Evolutionary conservation across 2,888 invertebrate genomes (phyloP).

Genomic region (Acanthosoma haemorrhoidale): DNA sequence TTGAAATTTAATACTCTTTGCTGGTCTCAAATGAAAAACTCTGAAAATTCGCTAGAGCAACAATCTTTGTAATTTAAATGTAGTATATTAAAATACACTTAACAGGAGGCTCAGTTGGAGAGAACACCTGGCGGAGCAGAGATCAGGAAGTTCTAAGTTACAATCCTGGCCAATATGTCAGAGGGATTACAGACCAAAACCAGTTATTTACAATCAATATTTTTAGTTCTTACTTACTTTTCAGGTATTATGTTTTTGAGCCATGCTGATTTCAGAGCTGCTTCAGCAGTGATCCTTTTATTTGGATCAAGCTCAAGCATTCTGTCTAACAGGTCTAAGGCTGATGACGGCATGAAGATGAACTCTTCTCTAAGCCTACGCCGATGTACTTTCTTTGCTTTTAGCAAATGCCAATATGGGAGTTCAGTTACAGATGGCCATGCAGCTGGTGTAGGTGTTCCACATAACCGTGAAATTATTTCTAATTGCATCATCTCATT

Average conservation of each 20-base stretch:
- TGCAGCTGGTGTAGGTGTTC: constrained; percentile 90
- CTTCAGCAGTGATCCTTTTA: constrained; percentile 86
- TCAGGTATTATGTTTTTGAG: constrained; percentile 84
- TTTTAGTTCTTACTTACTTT: constrained; percentile 58
- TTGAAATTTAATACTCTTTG: no score
- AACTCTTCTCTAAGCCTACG: constrained; percentile 89
- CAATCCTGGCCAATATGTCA: no score
- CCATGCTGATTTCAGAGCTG: constrained; percentile 89
- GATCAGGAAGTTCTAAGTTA: not conserved
- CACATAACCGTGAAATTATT: constrained; percentile 88
- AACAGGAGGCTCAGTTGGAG: no score
- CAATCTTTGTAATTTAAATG: no score
- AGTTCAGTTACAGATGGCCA: constrained; percentile 95
- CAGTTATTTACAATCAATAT: no score
- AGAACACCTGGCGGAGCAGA: not conserved
- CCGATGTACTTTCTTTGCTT: constrained; percentile 84
- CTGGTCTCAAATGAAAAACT: no score
- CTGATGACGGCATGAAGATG: constrained; percentile 80
- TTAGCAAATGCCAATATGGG: constrained; percentile 85
- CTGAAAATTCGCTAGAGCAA: no score
- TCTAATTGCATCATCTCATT: constrained; percentile 93
- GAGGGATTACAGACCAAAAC: no score
- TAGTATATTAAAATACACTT: no score
- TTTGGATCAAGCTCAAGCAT: constrained; percentile 96
- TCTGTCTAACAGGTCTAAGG: constrained; percentile 84